Base-by-base conservation (phyloP, 1,140 invertebrate genomes). In the Hestina assimilis region DNA sequence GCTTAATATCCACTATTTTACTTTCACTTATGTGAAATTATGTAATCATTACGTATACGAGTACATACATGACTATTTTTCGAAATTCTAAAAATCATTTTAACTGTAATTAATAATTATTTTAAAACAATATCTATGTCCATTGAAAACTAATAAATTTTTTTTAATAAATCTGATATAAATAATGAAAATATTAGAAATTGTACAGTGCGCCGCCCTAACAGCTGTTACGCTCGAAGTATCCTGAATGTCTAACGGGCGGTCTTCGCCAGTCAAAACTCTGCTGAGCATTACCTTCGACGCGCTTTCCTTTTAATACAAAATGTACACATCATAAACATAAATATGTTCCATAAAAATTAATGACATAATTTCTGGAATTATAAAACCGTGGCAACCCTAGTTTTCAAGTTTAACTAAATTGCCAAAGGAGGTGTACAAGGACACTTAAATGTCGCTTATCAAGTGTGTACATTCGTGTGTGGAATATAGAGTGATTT, bases 151-250 rank as follows among this genome's bases (percentile, higher is more conserved):
- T 14, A 35, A 33, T 33, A 14, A 33, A 35, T n/a, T 15, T 35
- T 35, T 31, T 31, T 4, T 15, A 14, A 35, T 15, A 35, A 15
- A 35, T 35, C 5, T 35, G 23, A 51, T 41, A 41, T 15, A 12
- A 26, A 53, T 14, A 19, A 21, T 29, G 12, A 41, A 42, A 29
- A 42, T 21, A 43, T 53, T 43, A 43, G 28, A 58, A 23, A 48
- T 40, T 62, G 63, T 59, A n/a, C n/a, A n/a, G 59, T 43, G 59
- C 67, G 63, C 53, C 54, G 57, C 79, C 76, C 79, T 81, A 76
- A 75, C 58, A 72, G 67, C 71, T 79, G 82, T 85, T 64, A 83
- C 82, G 83, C 70, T 87, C 70, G 79, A 83, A 66, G 68, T 83
- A 68, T 69, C 58, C 58, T 58, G 63, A 79, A 63, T 60, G 65